phyloP scores from a whole-genome alignment of 1,140 invertebrate species.

The Subanguina moxae region DNA sequence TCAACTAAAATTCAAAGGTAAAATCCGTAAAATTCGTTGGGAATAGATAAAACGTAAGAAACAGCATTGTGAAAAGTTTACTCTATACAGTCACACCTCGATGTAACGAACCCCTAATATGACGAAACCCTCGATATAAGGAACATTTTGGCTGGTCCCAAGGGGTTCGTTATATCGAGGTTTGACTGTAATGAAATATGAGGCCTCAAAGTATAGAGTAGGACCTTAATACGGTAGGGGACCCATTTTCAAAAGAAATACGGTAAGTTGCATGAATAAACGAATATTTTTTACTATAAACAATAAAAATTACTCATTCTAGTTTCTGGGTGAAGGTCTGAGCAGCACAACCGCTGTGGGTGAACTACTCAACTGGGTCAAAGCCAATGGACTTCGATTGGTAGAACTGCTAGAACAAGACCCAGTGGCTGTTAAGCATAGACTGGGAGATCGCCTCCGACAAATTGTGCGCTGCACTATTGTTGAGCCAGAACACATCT shows the following conservation, averaged over 20 bases:
- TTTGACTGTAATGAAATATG: too few relatives aligned
- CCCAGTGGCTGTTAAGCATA: constrained; percentile 32
- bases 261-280: not conserved
- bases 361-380: constrained; percentile 52
- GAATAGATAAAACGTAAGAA: too few relatives aligned
- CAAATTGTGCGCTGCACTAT: constrained; percentile 41
- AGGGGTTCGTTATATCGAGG: too few relatives aligned
- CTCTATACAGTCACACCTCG: too few relatives aligned
- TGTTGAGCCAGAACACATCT: constrained; percentile 41
- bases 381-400: constrained; percentile 49
- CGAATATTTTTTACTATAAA: not conserved
- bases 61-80: too few relatives aligned
- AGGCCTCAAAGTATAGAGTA: too few relatives aligned
- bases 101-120: too few relatives aligned
- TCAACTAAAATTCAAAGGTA: too few relatives aligned
- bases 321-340: constrained; percentile 1
- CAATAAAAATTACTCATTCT: not conserved
- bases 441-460: constrained; percentile 41
- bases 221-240: too few relatives aligned
- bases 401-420: constrained; percentile 39
- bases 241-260: not conserved
- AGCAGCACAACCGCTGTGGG: constrained; percentile 31
- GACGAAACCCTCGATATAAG: too few relatives aligned
- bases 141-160: too few relatives aligned
- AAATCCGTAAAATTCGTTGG: too few relatives aligned